phyloP scores from a whole-genome alignment of 2,888 invertebrate species.

The Cataglyphis livida region DNA sequence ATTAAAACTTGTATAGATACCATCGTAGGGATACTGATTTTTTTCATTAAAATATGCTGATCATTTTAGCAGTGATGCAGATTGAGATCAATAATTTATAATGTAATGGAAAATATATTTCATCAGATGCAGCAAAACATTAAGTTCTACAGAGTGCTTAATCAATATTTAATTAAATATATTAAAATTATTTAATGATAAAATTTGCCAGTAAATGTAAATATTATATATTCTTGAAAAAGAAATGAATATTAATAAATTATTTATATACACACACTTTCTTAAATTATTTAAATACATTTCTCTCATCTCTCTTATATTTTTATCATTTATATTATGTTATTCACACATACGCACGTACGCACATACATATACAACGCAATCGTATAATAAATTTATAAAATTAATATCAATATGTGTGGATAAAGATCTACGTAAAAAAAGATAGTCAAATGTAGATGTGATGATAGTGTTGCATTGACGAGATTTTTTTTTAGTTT shows the following conservation, averaged over 20 bases:
- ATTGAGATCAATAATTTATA: conserved; percentile 4
- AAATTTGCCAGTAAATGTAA: neutral
- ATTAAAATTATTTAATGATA: conserved; percentile 12
- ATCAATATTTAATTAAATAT: neutral
- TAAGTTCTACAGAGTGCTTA: neutral
- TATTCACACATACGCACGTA: neutral
- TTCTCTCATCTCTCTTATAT: neutral
- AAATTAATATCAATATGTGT: neutral
- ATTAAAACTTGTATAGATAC: neutral
- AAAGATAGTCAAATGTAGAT: neutral
- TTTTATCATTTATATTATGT: too few species aligned
- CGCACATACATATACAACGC: neutral
- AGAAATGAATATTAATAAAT: neutral
- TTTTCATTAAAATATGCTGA: neutral
- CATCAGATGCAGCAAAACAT: neutral
- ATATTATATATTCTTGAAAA: neutral
- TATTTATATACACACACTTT: neutral
- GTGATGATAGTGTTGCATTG: neutral
- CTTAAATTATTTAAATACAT: neutral
- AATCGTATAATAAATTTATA: neutral
- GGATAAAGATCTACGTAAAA: neutral
- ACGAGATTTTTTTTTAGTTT: conserved; percentile 41
- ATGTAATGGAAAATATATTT: neutral
- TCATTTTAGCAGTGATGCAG: neutral
- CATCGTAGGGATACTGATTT: neutral